Evolutionary conservation across 2,113 vertebrate genomes (phyloP), one percentile per base, ranked within the genome.

Genomic region (Lagopus muta): DNA sequence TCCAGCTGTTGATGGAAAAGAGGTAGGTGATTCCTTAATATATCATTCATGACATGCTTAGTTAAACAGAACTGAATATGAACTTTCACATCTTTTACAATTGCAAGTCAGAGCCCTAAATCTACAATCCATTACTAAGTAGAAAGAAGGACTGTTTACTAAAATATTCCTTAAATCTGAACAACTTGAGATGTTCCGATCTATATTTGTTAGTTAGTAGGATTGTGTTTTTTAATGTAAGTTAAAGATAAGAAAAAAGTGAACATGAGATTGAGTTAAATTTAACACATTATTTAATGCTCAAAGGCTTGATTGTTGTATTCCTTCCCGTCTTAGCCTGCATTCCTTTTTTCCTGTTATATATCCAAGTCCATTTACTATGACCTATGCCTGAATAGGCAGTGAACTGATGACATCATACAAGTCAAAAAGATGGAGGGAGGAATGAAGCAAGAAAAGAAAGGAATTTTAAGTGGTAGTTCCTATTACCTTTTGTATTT

Each of bases 381-480:
- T 93, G 75, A 91, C 78, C 64, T 93, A 86, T 88, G 73, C 18
- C 88, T 90, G 76, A 92, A 91, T 73, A 69, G 38, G 55, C 88
- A 40, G 38, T 83, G 75, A 89, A 95, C 87, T 91, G 21, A 80
- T 94, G 91, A 93, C 89, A 92, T 91, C 91, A 88, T 85, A 95
- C 47, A 55, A 92, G 71, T 88, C 75, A 94, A 58, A 94, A 93
- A 93, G 73, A 86, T 82, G 75, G 92, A 96, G 43, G 20, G 76
- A 87, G 28, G 17, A 85, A 92, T 91, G 48, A 95, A 94, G 92
- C 78, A 91, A 85, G 48, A 40, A 83, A 77, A 71, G 43, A 52
- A 93, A 89, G 87, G 30, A 43, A 61, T 10, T 88, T 89, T 86
- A 71, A 86, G 45, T 71, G 60, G 58, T 77, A 91, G 94, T 94